Conservation (phyloP, 2,113 vertebrate genomes). For the Uropsilus gracilis region DNA sequence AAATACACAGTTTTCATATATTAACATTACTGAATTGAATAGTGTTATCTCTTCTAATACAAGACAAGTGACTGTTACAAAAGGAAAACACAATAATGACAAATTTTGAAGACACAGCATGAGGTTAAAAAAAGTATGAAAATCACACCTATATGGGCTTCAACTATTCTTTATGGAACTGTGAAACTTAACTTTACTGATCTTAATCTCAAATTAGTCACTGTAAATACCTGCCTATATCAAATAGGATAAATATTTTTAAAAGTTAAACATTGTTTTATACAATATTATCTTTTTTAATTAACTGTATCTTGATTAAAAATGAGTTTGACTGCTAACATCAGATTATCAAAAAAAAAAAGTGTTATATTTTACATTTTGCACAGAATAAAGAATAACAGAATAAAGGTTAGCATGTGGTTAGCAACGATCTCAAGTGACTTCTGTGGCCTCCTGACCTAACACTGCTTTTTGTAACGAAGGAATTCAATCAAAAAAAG, state of each 20-base stretch:
- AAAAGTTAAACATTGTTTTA: neutral
- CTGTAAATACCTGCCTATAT: neutral
- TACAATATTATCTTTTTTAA: conserved; percentile 43
- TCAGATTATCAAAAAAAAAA: conserved; percentile 45
- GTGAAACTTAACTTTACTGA: neutral
- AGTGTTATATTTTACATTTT: neutral
- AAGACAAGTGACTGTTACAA: neutral
- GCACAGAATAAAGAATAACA: neutral
- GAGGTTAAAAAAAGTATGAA: neutral
- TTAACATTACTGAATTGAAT: neutral
- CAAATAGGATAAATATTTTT: conserved; percentile 19
- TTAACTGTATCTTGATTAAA: conserved; percentile 51
- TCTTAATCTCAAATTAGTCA: neutral
- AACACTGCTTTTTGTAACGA: conserved; percentile 32
- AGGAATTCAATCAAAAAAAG: conserved; percentile 11
- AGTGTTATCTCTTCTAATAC: neutral
- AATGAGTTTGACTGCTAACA: neutral
- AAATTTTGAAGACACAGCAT: neutral
- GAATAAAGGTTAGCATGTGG: neutral
- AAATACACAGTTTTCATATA: neutral
- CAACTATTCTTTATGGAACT: neutral
- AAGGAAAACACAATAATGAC: neutral
- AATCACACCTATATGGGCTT: neutral
- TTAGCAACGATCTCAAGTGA: neutral
- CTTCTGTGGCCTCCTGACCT: conserved; percentile 3